phyloP scores from a whole-genome alignment of 2,888 invertebrate genomes.

The Hydriomena furcata region DNA sequence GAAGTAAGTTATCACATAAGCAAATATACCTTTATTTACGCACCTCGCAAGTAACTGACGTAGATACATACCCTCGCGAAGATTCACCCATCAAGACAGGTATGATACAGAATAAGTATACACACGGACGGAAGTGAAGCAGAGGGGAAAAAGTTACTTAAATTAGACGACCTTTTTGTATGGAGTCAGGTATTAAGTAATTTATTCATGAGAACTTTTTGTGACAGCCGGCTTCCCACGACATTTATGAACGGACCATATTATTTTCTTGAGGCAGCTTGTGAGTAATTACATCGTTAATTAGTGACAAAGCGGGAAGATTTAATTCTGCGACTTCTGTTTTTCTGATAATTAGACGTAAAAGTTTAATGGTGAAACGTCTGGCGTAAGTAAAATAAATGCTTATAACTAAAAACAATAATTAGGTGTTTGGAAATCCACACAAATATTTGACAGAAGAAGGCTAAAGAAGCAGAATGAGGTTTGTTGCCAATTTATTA shows the following conservation, averaged over 20 bases:
- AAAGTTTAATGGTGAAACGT: background rate
- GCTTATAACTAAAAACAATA: too few relatives aligned
- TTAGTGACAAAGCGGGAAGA: constrained; percentile 17
- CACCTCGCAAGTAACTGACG: constrained; percentile 25
- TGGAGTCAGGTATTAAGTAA: constrained; percentile 39
- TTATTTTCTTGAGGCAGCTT: constrained; percentile 31
- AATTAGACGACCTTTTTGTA: constrained; percentile 46
- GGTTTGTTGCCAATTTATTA: background rate
- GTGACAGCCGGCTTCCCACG: constrained; percentile 34
- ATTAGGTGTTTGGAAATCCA: background rate
- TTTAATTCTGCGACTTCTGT: constrained; percentile 1
- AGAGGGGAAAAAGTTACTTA: constrained; percentile 44
- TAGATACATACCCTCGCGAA: constrained; percentile 3
- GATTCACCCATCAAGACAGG: constrained; percentile 33
- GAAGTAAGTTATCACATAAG: constrained; percentile 29
- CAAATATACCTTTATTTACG: constrained; percentile 32
- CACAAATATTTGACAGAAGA: background rate
- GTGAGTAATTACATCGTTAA: constrained; percentile 26
- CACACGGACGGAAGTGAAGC: constrained; percentile 45
- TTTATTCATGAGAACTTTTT: constrained; percentile 55
- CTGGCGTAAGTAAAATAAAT: background rate
- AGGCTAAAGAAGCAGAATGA: background rate
- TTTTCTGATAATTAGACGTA: background rate
- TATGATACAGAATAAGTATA: constrained; percentile 24
- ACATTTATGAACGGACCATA: constrained; percentile 28